Evolutionary conservation across 1,140 invertebrate genomes (phyloP).

Genomic region (Trachymyrmex septentrionalis): DNA sequence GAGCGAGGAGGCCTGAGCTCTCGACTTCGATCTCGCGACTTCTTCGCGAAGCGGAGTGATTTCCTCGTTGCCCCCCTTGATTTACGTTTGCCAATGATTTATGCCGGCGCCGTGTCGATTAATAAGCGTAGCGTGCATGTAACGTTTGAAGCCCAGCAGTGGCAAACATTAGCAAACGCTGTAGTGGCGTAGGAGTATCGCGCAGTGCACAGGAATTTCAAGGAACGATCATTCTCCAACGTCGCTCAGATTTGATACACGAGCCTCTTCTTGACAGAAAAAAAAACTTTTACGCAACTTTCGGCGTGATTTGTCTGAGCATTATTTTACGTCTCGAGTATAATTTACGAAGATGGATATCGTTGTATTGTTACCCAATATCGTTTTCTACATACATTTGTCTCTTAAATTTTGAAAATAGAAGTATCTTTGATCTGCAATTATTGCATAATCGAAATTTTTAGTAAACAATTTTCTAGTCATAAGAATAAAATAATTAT

Average conservation of each 20-base stretch:
- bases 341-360: neutral
- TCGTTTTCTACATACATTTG: neutral
- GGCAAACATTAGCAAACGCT: conserved; percentile 39
- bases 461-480: conserved; percentile 12
- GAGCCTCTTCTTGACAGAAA: neutral
- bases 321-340: neutral
- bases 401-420: neutral
- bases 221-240: neutral
- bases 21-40: conserved; percentile 36
- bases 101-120: conserved; percentile 48
- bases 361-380: neutral
- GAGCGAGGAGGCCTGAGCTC: conserved; percentile 23
- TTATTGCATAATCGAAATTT: neutral
- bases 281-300: conserved; percentile 14
- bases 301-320: neutral
- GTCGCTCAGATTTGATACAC: neutral
- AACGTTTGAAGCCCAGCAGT: conserved; percentile 24
- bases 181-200: conserved; percentile 15
- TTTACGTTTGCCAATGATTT: conserved; percentile 60
- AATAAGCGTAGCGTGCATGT: conserved; percentile 48
- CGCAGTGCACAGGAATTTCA: neutral
- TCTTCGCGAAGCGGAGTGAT: conserved; percentile 47
- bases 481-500: conserved; percentile 5
- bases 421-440: neutral
- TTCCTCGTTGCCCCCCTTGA: conserved; percentile 46